phyloP scores from a whole-genome alignment of 2,888 invertebrate genomes.

The Idaea straminata region DNA sequence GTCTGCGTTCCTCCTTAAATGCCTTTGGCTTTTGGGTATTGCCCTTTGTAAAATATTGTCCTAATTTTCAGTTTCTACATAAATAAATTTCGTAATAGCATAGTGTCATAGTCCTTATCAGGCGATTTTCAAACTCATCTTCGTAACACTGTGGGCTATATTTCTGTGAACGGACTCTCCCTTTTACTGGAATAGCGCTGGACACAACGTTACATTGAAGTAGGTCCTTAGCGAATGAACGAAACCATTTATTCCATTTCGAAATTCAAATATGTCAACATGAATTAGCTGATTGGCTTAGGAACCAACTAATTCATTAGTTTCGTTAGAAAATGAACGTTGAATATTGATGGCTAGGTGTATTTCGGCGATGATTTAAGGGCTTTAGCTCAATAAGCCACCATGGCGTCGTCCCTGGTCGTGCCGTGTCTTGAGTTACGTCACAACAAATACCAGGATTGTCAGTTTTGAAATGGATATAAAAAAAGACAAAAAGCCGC shows the following conservation, averaged over 20 bases:
- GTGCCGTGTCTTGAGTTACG: too few species aligned
- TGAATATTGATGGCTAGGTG: too few species aligned
- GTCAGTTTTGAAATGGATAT: too few species aligned
- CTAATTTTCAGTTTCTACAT: constrained; percentile 1
- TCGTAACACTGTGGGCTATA: background rate
- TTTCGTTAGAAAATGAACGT: too few species aligned
- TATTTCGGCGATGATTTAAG: too few species aligned
- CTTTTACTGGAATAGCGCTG: background rate
- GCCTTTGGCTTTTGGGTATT: background rate
- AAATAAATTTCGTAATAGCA: background rate
- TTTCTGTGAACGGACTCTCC: background rate
- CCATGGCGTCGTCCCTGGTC: too few species aligned
- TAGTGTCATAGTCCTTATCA: background rate
- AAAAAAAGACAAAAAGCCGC: too few species aligned
- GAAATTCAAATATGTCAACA: background rate
- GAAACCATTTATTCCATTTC: background rate
- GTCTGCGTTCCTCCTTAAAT: background rate
- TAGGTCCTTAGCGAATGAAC: background rate
- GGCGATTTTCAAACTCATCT: background rate
- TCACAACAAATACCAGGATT: too few species aligned
- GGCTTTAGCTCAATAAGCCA: too few species aligned
- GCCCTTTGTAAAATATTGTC: background rate
- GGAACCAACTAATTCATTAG: too few species aligned
- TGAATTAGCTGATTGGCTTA: background rate
- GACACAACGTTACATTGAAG: background rate